phyloP scores from a whole-genome alignment of 1,140 invertebrate species.

The Drosophila murphyi region DNA sequence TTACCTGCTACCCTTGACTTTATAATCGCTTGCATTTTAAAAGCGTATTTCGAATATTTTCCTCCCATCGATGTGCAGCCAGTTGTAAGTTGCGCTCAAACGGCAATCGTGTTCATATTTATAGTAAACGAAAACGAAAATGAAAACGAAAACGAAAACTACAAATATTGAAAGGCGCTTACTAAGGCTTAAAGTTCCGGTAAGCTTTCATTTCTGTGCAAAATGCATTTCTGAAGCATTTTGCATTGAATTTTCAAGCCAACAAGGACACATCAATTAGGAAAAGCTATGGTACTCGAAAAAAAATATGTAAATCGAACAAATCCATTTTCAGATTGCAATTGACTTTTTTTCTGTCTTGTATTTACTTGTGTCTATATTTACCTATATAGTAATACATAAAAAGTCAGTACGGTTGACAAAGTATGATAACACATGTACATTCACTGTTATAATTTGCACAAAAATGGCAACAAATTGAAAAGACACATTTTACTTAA shows the following conservation, averaged over 20 bases:
- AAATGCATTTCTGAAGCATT: conserved; percentile 12
- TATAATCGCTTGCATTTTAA: conserved; percentile 29
- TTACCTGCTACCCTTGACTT: conserved; percentile 4
- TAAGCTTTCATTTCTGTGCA: conserved; percentile 15
- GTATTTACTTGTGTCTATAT: too few species aligned
- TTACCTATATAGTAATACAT: too few species aligned
- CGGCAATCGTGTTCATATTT: conserved; percentile 38
- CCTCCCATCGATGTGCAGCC: conserved; percentile 9
- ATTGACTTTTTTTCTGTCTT: too few species aligned
- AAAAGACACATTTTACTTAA: too few species aligned
- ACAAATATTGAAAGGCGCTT: conserved; percentile 31
- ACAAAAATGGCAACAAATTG: too few species aligned
- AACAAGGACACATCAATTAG: conserved; percentile 2
- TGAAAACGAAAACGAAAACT: conserved; percentile 1
- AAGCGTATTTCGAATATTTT: conserved; percentile 40
- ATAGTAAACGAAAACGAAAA: conserved; percentile 3
- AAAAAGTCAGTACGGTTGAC: too few species aligned
- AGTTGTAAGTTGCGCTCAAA: conserved; percentile 21
- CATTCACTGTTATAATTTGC: too few species aligned
- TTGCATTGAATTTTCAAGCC: conserved; percentile 8
- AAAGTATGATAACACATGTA: too few species aligned
- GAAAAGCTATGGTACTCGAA: background rate
- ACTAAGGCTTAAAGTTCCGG: conserved; percentile 5
- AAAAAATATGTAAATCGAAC: background rate
- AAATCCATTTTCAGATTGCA: background rate